Conservation (phyloP, 1,140 invertebrate genomes). For the Plutomurus gul region DNA sequence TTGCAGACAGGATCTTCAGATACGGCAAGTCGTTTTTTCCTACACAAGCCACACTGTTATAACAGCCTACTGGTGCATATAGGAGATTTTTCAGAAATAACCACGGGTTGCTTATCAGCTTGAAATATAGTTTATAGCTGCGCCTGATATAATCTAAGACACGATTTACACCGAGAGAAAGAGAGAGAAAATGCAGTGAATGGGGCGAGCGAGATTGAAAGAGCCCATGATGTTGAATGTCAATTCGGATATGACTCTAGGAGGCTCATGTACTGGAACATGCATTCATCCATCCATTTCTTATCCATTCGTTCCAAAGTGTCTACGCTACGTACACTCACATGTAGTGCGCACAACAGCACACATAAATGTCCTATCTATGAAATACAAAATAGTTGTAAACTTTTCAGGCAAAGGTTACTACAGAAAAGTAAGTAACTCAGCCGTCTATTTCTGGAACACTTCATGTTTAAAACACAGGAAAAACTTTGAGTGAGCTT, state of each 20-base stretch:
- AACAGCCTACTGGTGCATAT: no score
- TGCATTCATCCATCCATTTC: constrained; percentile 12
- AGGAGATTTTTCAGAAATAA: no score
- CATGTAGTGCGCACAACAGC: no score
- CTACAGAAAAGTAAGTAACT: constrained; percentile 1
- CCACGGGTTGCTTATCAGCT: no score
- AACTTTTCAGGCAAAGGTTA: constrained; percentile 9
- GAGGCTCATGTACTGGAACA: constrained; percentile 15
- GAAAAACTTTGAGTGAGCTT: no score
- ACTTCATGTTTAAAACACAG: background rate
- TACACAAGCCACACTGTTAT: background rate
- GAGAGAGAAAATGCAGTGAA: background rate
- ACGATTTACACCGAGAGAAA: background rate
- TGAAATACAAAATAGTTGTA: background rate
- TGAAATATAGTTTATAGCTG: no score
- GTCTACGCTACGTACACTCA: constrained; percentile 9
- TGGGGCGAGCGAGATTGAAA: background rate
- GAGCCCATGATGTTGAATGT: background rate
- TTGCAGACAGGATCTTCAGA: background rate
- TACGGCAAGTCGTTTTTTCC: background rate
- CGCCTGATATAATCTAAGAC: background rate
- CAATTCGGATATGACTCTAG: constrained; percentile 9
- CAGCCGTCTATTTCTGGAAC: constrained; percentile 15
- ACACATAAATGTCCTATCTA: background rate
- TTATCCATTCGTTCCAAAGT: constrained; percentile 20